These are phyloP conservation scores for Macroramphosus scolopax DNA, from an alignment of 2,797 vertebrate genomes.

Conservation along the genomic window DNA sequence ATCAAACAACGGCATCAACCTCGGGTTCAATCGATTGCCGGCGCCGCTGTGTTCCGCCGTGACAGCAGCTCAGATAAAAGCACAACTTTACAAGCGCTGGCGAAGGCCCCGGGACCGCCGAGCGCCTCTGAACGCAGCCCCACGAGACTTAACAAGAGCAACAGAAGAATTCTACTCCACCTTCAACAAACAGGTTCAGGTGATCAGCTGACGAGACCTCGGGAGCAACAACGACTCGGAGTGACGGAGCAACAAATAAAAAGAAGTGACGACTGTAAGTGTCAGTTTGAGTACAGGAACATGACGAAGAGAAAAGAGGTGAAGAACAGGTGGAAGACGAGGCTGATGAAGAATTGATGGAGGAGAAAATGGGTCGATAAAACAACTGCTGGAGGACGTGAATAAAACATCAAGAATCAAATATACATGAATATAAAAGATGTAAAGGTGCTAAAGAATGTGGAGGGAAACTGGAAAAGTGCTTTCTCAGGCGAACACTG, in stretches of 20 bases:
- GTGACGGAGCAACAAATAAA: slow-evolving; percentile 14
- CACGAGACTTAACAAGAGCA: slow-evolving; percentile 14
- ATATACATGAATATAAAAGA: slow-evolving; percentile 65
- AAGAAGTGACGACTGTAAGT: slow-evolving; percentile 28
- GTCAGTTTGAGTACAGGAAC: slow-evolving; percentile 16
- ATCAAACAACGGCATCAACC: slow-evolving; percentile 28
- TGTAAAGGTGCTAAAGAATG: slow-evolving; percentile 51
- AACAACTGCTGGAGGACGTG: slow-evolving; percentile 50
- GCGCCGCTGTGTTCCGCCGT: slow-evolving; percentile 1
- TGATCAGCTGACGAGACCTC: slow-evolving; percentile 34
- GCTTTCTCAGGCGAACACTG: slow-evolving; percentile 23
- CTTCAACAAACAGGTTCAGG: slow-evolving; percentile 36
- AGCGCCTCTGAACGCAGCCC: slow-evolving; percentile 34
- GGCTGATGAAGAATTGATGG: slow-evolving; percentile 62
- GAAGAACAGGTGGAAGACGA: slow-evolving; percentile 43
- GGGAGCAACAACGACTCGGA: slow-evolving; percentile 4
- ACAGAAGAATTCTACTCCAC: slow-evolving; percentile 26
- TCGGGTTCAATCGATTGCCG: slow-evolving; percentile 21
- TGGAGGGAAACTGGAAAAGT: slow-evolving; percentile 27
- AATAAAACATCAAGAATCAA: slow-evolving; percentile 71
- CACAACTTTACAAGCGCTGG: slow-evolving; percentile 22
- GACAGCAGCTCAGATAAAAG: slow-evolving; percentile 17
- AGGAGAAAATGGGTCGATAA: slow-evolving; percentile 62
- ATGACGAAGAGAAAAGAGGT: neutral
- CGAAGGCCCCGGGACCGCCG: slow-evolving; percentile 13